Percentiles rank a stretch among this genome's conserved stretches.
Evolutionary conservation across 2,113 vertebrate genomes (phyloP).

Genomic region (Callipepla californica): DNA sequence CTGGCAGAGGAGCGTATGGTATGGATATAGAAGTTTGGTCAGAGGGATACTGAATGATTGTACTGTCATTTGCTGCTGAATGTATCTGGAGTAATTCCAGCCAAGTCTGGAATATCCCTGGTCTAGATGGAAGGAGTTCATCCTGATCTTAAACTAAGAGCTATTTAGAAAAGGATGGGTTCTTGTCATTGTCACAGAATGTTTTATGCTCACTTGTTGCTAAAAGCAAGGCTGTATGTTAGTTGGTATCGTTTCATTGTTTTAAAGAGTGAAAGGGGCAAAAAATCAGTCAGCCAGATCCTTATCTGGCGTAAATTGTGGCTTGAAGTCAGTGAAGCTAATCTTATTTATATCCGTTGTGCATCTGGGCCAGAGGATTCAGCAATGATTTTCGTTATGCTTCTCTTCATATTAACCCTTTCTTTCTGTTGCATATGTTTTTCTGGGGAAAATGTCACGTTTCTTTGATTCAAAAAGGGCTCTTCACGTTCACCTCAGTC

Average conservation of each 20-base stretch:
- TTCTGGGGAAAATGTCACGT: not conserved
- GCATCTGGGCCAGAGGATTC: not conserved
- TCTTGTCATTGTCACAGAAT: not conserved
- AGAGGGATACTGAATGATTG: not conserved
- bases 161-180: not conserved
- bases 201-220: slow-evolving; percentile 4
- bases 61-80: not conserved
- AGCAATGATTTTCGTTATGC: not conserved
- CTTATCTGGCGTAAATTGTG: not conserved
- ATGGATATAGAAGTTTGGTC: not conserved
- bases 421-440: not conserved
- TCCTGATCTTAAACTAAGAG: not conserved
- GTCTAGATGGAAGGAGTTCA: not conserved
- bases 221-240: not conserved
- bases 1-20: not conserved
- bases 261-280: not conserved
- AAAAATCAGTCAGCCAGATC: not conserved
- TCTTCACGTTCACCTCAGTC: not conserved
- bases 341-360: not conserved
- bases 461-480: not conserved
- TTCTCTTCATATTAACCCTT: not conserved
- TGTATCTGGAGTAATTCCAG: not conserved
- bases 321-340: slow-evolving; percentile 15
- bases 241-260: not conserved
- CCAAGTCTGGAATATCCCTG: not conserved